Percentiles rank a stretch among this genome's conserved stretches.
Conservation (phyloP, 2,113 vertebrate genomes). For the Rhynchomys soricoides region DNA sequence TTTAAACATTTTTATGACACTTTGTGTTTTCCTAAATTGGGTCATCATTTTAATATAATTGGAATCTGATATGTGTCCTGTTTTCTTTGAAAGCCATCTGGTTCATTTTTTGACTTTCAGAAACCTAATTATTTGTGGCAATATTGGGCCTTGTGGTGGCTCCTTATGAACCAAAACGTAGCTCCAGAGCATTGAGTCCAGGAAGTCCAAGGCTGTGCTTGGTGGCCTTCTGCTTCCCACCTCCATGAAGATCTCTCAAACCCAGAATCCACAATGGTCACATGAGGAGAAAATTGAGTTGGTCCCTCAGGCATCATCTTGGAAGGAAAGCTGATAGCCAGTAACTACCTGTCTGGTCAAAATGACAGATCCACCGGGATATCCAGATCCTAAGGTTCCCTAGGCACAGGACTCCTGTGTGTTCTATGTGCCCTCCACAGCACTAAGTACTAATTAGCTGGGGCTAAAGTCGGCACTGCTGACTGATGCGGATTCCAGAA, state of each 20-base stretch:
- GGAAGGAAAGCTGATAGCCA: not conserved
- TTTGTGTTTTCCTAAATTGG: slow-evolving; percentile 81
- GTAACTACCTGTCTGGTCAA: not conserved
- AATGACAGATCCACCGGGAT: not conserved
- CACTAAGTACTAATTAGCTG: too few species aligned
- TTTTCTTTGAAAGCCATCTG: slow-evolving; percentile 82
- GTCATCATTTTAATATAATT: slow-evolving; percentile 83
- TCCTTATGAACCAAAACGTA: not conserved
- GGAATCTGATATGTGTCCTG: slow-evolving; percentile 81
- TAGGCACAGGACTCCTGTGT: accelerated
- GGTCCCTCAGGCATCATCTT: not conserved
- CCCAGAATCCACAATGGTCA: accelerated
- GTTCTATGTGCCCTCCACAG: accelerated
- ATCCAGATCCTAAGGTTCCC: accelerated
- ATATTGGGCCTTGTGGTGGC: not conserved
- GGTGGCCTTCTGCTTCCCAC: not conserved
- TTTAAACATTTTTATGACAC: slow-evolving; percentile 81
- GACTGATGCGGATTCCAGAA: not conserved
- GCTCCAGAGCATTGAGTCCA: accelerated
- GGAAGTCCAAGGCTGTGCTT: not conserved
- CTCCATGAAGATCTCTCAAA: not conserved
- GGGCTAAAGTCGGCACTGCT: not conserved
- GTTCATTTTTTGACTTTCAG: slow-evolving; percentile 76
- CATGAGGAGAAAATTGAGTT: too few species aligned
- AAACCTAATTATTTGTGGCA: slow-evolving; percentile 65